A percentile compares a stretch with the other conserved stretches of the same genome.
phyloP scores from a whole-genome alignment of 2,113 vertebrate species.

The Muntiacus muntjak region DNA sequence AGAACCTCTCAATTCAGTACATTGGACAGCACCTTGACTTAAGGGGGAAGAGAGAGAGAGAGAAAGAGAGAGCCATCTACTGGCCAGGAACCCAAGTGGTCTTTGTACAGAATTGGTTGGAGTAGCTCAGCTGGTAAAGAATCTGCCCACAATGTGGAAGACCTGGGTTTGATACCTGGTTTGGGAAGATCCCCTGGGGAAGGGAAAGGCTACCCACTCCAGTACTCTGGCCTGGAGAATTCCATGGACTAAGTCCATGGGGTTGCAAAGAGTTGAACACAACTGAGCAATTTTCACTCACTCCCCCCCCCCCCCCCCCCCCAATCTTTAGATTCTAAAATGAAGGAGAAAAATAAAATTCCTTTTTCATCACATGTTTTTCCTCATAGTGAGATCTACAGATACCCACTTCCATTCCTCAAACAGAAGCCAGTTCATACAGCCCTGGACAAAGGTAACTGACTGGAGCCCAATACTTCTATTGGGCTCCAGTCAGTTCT shows the following conservation, averaged over 20 bases:
- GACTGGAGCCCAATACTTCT: not conserved
- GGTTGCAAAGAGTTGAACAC: not conserved
- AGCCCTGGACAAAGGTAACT: not conserved
- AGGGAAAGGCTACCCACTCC: not conserved
- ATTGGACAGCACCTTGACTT: conserved; percentile 7
- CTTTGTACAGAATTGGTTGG: not conserved
- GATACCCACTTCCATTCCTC: not conserved
- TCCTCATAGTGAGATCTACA: not conserved
- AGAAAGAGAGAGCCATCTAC: not conserved
- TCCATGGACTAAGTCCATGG: not conserved
- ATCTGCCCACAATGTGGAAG: not conserved
- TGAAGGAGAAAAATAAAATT: not conserved
- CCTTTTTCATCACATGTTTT: not conserved
- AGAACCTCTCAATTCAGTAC: not conserved
- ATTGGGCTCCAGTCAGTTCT: not conserved
- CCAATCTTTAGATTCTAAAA: not conserved
- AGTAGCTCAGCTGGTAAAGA: not conserved
- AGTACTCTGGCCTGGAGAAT: not conserved
- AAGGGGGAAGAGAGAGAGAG: too few species aligned
- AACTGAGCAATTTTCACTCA: not conserved
- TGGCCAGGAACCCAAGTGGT: not conserved
- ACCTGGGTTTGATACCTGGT: not conserved
- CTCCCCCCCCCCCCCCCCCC: fast-evolving
- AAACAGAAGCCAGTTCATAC: not conserved
- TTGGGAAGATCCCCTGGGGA: not conserved